Evolutionary conservation across 2,797 vertebrate species (phyloP).

Genomic region (Crocidura indochinensis): DNA sequence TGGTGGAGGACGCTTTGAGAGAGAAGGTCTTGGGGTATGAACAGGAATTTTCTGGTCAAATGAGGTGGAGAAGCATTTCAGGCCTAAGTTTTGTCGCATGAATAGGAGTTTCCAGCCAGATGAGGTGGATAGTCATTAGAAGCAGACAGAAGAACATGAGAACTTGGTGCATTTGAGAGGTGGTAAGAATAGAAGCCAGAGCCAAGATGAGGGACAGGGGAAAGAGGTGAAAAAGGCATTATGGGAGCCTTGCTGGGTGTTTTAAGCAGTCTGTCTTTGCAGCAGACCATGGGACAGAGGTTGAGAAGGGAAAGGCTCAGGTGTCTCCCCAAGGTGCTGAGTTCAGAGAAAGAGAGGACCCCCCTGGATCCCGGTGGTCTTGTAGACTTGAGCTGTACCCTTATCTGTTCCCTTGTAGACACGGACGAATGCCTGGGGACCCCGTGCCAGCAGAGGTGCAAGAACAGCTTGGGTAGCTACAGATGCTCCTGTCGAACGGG

Average conservation of each 20-base stretch:
- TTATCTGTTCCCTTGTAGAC: constrained; percentile 82
- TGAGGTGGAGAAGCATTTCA: neutral
- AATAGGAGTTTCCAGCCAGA: constrained; percentile 38
- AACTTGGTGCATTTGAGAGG: neutral
- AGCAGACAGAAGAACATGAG: neutral
- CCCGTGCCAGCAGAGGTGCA: constrained; percentile 91
- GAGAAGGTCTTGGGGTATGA: constrained; percentile 20
- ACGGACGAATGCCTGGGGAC: constrained; percentile 90
- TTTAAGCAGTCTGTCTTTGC: neutral
- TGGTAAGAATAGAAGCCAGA: neutral
- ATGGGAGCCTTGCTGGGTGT: neutral
- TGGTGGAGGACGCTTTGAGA: neutral
- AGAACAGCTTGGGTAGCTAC: constrained; percentile 91
- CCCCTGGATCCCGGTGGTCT: neutral
- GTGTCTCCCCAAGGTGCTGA: too few species aligned
- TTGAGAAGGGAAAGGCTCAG: neutral
- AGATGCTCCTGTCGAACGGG: constrained; percentile 90
- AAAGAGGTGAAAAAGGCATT: neutral
- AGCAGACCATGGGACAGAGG: neutral
- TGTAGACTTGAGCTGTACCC: neutral
- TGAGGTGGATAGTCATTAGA: neutral
- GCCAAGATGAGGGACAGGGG: too few species aligned
- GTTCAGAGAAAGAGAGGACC: neutral
- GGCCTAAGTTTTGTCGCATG: neutral
- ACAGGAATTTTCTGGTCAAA: constrained; percentile 44